Evolutionary conservation across 1,140 invertebrate genomes (phyloP), one percentile per base, ranked within the genome.

Genomic region (Aporrectodea caliginosa): DNA sequence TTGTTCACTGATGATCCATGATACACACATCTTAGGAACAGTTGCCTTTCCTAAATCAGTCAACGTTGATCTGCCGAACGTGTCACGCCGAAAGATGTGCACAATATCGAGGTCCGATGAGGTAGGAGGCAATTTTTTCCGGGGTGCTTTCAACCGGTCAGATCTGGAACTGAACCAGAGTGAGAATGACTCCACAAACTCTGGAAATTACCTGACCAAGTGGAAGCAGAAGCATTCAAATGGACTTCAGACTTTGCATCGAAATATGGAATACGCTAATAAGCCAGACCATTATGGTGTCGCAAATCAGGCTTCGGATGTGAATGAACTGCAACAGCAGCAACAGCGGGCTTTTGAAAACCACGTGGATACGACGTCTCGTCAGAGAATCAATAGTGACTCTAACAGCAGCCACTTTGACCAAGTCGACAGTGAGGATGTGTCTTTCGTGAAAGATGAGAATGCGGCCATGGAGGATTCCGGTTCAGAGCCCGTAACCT

Each of bases 401-500:
- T 58, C 22, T 6, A 58, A 58, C 22, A 22, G 43, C 43, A 58
- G 43, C 6, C 43, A 58, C 6, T 58, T 58, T 22, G 43, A 58
- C 43, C 43, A 6, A 22, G 22, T 58, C 22, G 43, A 58, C 22
- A 22, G 22, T 22, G 43, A 58, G 22, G 43, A 58, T 58, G 22
- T 58, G 6, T 58, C 43, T 58, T 22, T 58, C 6, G 43, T 58
- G 43, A 58, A 58, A 22, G 6, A 58, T 58, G 43, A 58, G 22
- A 22, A 12, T 12, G 6, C 43, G 6, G 43, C 22, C 6, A 6
- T 58, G 43, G 43, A 58, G 22, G 22, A 22, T 6, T 12, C 43
- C 22, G 6, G 6, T 12, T 77, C 75, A 16, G 83, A 75, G 16
- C 81, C 1, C 12, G 81, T 30, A 22, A 31, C 76, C n/a, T 89